Evolutionary conservation across 2,113 vertebrate species (phyloP).

Genomic region (Dermatemys mawii): DNA sequence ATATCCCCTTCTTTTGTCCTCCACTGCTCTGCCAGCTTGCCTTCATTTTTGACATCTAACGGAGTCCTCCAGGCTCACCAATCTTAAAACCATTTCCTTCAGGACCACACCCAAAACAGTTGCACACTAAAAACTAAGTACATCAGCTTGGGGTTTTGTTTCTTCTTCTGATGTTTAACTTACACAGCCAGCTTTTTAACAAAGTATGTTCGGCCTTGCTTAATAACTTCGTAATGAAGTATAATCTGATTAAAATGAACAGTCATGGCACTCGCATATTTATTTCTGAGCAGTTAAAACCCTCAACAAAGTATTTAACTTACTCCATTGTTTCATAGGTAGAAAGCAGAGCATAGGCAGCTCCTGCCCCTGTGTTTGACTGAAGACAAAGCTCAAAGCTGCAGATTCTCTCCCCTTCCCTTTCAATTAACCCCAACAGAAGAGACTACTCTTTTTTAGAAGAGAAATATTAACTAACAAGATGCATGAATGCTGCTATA

Average conservation of each 20-base stretch:
- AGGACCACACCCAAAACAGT: not conserved
- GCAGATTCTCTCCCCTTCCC: not conserved
- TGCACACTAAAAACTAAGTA: not conserved
- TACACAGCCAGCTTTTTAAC: not conserved
- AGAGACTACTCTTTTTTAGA: not conserved
- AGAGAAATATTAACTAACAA: not conserved
- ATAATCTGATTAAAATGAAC: not conserved
- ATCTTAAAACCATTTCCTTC: not conserved
- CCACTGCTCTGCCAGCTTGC: not conserved
- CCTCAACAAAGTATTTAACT: not conserved
- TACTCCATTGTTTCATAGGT: not conserved
- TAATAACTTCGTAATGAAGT: not conserved
- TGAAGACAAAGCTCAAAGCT: conserved; percentile 5
- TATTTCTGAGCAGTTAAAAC: conserved; percentile 39
- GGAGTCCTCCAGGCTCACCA: not conserved
- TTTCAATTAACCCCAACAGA: not conserved
- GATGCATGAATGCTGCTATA: not conserved
- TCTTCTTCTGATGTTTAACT: not conserved
- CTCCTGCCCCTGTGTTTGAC: conserved; percentile 26
- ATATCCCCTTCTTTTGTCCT: not conserved
- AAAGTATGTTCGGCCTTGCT: not conserved
- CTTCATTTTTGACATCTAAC: not conserved
- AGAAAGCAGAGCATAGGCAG: not conserved
- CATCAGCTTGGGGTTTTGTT: not conserved
- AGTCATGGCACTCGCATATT: not conserved